These are phyloP conservation scores for Taxidea taxus DNA, from an alignment of 2,113 vertebrate species.

Conservation along the genomic window DNA sequence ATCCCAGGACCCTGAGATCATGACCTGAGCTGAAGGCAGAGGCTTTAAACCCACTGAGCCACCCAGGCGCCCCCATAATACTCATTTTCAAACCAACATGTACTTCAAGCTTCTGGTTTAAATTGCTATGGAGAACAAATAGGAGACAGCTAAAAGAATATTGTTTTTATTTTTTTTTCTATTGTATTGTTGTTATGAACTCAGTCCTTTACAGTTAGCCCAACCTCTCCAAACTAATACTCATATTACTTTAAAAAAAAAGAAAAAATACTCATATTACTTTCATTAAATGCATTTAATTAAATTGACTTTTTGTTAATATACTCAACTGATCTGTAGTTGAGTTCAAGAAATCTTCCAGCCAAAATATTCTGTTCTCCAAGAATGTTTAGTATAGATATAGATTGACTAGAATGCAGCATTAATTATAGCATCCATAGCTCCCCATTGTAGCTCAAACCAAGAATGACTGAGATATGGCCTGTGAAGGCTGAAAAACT, in stretches of 20 bases:
- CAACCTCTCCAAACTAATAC: background rate
- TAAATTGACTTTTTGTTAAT: background rate
- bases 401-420: background rate
- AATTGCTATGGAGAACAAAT: background rate
- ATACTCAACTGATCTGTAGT: background rate
- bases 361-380: background rate
- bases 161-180: background rate
- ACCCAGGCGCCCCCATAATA: too few relatives aligned
- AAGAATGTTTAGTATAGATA: background rate
- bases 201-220: background rate
- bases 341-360: background rate
- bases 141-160: background rate
- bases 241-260: background rate
- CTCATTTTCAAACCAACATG: background rate
- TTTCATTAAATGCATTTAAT: background rate
- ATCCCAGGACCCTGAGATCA: too few relatives aligned
- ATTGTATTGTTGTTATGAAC: background rate
- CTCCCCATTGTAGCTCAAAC: background rate
- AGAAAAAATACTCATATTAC: background rate
- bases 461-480: background rate
- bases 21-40: too few relatives aligned
- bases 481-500: conserved; percentile 62
- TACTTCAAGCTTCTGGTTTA: background rate
- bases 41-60: too few relatives aligned
- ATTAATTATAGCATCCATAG: background rate